Conservation (phyloP, 2,888 invertebrate genomes). For the Hermodice carunculata region DNA sequence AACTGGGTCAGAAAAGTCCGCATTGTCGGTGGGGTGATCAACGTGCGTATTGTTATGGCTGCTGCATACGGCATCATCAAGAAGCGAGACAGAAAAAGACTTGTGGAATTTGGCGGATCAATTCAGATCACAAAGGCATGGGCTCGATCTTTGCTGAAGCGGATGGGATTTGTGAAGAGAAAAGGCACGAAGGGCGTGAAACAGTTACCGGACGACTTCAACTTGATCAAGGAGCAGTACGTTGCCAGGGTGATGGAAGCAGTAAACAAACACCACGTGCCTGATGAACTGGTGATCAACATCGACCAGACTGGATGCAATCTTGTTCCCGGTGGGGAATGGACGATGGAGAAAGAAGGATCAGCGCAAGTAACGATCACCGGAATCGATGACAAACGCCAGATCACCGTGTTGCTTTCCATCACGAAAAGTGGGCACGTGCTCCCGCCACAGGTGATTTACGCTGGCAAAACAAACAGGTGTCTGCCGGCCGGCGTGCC, state of each 20-base stretch:
- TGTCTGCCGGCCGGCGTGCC: too few relatives aligned
- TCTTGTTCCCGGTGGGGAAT: slow-evolving; percentile 37
- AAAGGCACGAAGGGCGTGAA: slow-evolving; percentile 33
- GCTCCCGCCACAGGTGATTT: too few relatives aligned
- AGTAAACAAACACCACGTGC: slow-evolving; percentile 22
- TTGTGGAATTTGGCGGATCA: slow-evolving; percentile 9
- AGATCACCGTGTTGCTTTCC: too few relatives aligned
- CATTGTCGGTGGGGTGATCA: slow-evolving; percentile 12
- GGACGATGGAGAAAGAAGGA: slow-evolving; percentile 27
- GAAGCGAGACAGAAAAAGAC: slow-evolving; percentile 21
- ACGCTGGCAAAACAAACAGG: too few relatives aligned
- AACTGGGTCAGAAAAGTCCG: slow-evolving; percentile 15
- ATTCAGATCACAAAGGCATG: slow-evolving; percentile 8
- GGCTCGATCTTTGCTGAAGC: slow-evolving; percentile 23
- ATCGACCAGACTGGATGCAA: slow-evolving; percentile 39
- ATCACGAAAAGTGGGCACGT: too few relatives aligned
- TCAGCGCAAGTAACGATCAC: neutral
- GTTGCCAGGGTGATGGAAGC: slow-evolving; percentile 14
- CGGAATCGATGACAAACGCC: too few relatives aligned
- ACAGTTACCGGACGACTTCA: slow-evolving; percentile 31
- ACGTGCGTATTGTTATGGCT: slow-evolving; percentile 20
- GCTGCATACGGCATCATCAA: slow-evolving; percentile 16
- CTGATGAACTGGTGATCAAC: slow-evolving; percentile 34
- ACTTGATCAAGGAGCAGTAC: slow-evolving; percentile 18
- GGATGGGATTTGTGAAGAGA: slow-evolving; percentile 35